phyloP scores from a whole-genome alignment of 2,888 invertebrate species.

The Phragmatobia fuliginosa region DNA sequence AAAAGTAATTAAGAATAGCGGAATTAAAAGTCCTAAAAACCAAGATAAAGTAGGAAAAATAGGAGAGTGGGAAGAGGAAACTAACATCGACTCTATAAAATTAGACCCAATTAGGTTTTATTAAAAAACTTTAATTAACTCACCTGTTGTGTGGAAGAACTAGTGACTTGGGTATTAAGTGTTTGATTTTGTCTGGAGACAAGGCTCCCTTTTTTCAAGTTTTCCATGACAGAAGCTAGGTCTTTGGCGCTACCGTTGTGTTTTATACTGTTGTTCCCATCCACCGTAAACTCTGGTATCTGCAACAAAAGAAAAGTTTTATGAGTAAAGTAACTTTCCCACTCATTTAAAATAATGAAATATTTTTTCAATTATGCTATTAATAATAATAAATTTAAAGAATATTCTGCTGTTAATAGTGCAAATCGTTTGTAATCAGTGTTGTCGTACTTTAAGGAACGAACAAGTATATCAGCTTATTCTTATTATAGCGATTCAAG shows the following conservation, averaged over 20 bases:
- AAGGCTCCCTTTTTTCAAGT: conserved; percentile 89
- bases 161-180: conserved; percentile 84
- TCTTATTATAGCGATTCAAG: too few relatives aligned
- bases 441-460: neutral
- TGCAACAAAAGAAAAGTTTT: conserved; percentile 59
- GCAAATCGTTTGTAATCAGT: neutral
- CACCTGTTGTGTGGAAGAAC: conserved; percentile 86
- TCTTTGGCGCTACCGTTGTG: conserved; percentile 86
- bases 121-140: conserved; percentile 14
- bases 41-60: neutral
- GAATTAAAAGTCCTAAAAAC: neutral
- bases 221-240: conserved; percentile 90
- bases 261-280: conserved; percentile 85
- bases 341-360: neutral
- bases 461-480: neutral
- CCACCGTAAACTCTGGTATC: conserved; percentile 87
- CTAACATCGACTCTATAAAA: neutral
- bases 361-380: neutral
- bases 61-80: neutral
- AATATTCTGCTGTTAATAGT: neutral
- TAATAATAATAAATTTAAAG: neutral
- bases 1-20: neutral
- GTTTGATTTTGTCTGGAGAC: conserved; percentile 79
- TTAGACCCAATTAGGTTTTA: neutral
- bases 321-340: neutral